A percentile compares a stretch with the other conserved stretches of the same genome.
phyloP scores from a whole-genome alignment of 2,888 invertebrate genomes.

The Cosmopolites sordidus region DNA sequence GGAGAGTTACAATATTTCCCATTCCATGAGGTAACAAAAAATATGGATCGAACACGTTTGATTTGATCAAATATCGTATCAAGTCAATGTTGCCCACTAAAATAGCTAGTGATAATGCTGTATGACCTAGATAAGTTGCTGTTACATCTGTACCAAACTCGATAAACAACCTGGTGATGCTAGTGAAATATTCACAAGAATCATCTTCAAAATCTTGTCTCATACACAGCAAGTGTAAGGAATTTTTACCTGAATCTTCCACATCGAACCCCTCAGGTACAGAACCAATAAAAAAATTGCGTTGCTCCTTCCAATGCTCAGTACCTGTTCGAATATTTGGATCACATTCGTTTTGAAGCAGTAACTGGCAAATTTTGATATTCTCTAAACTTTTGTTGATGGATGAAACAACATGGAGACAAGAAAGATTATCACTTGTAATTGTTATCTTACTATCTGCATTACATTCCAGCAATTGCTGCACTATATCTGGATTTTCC shows the following conservation, averaged over 20 bases:
- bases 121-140: slow-evolving; percentile 43
- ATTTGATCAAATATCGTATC: slow-evolving; percentile 34
- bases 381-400: slow-evolving; percentile 31
- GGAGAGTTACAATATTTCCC: slow-evolving; percentile 42
- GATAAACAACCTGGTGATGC: slow-evolving; percentile 33
- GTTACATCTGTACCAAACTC: slow-evolving; percentile 28
- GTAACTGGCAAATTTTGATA: slow-evolving; percentile 31
- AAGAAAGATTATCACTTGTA: slow-evolving; percentile 35
- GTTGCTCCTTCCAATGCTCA: slow-evolving; percentile 39
- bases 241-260: slow-evolving; percentile 40
- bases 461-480: slow-evolving; percentile 32
- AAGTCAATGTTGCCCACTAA: slow-evolving; percentile 39
- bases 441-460: slow-evolving; percentile 36
- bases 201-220: slow-evolving; percentile 40
- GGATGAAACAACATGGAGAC: slow-evolving; percentile 40
- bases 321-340: slow-evolving; percentile 36
- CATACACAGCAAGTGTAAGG: slow-evolving; percentile 43
- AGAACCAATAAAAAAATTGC: slow-evolving; percentile 29
- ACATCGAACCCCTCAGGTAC: slow-evolving; percentile 18
- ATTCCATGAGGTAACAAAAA: slow-evolving; percentile 36
- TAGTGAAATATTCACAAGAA: slow-evolving; percentile 28
- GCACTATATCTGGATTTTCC: slow-evolving; percentile 35
- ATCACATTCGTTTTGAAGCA: slow-evolving; percentile 37
- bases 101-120: slow-evolving; percentile 42
- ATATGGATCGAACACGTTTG: slow-evolving; percentile 37